phyloP scores from a whole-genome alignment of 2,797 vertebrate species.

The Ibycter americanus region DNA sequence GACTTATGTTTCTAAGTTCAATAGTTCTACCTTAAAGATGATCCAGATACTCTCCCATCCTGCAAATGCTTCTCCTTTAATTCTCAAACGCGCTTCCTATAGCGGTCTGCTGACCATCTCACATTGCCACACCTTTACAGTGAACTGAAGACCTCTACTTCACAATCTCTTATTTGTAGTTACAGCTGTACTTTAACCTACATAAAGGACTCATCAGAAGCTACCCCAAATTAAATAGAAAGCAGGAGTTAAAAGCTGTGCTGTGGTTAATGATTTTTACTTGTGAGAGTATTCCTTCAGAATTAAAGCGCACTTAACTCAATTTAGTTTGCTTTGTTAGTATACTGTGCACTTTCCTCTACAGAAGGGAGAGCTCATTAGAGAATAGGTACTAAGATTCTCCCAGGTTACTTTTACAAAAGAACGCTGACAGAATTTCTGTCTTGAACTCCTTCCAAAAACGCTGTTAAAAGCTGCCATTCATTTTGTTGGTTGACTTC shows the following conservation, averaged over 20 bases:
- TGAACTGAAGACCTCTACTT: background rate
- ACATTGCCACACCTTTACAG: background rate
- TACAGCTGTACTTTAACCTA: background rate
- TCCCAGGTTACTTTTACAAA: background rate
- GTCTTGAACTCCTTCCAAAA: background rate
- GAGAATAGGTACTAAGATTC: background rate
- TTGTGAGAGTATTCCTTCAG: background rate
- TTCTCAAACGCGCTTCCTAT: background rate
- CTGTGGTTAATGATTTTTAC: background rate
- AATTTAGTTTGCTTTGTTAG: background rate
- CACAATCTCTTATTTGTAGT: background rate
- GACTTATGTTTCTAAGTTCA: background rate
- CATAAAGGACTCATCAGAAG: background rate
- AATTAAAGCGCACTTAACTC: background rate
- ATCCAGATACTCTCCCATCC: background rate
- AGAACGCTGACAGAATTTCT: background rate
- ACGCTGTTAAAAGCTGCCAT: background rate
- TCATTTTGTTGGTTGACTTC: background rate
- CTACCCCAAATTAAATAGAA: background rate
- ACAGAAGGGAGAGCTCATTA: background rate
- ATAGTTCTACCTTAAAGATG: background rate
- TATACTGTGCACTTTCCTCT: background rate
- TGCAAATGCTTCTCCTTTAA: background rate
- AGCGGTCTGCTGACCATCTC: background rate
- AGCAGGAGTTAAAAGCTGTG: background rate